phyloP scores from a whole-genome alignment of 2,888 invertebrate genomes.

The Spodoptera exigua region DNA sequence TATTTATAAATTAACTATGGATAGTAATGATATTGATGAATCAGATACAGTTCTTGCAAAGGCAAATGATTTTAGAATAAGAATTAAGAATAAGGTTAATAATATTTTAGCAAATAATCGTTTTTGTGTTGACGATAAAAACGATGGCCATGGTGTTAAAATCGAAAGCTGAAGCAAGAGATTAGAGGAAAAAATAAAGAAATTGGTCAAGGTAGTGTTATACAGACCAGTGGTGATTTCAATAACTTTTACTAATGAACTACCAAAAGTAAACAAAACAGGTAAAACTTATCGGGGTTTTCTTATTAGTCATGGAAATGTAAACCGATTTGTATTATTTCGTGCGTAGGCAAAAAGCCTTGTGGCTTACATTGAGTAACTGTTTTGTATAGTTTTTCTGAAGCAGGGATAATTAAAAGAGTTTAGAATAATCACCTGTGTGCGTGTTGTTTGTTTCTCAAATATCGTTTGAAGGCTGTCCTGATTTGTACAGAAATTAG shows the following conservation, averaged over 20 bases:
- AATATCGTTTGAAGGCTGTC: too few relatives aligned
- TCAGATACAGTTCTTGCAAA: neutral
- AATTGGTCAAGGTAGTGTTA: slow-evolving; percentile 46
- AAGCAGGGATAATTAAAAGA: neutral
- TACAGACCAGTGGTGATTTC: slow-evolving; percentile 27
- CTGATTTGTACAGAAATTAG: too few relatives aligned
- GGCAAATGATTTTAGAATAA: neutral
- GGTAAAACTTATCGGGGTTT: slow-evolving; percentile 12
- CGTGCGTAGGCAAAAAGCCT: slow-evolving; percentile 5
- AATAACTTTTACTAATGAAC: slow-evolving; percentile 8
- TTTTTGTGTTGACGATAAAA: slow-evolving; percentile 24
- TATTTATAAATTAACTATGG: neutral
- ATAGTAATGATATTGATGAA: neutral
- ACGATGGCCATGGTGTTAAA: slow-evolving; percentile 29
- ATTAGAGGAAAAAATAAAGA: slow-evolving; percentile 39
- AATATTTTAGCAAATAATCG: slow-evolving; percentile 32
- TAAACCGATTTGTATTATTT: slow-evolving; percentile 11
- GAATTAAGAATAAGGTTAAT: slow-evolving; percentile 22
- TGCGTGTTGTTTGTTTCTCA: too few relatives aligned
- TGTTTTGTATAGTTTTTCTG: slow-evolving; percentile 4
- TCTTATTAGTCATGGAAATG: slow-evolving; percentile 10
- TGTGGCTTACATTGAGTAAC: slow-evolving; percentile 5
- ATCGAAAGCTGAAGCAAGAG: slow-evolving; percentile 18
- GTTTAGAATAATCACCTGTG: slow-evolving; percentile 14
- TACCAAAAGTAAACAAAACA: slow-evolving; percentile 1